Evolutionary conservation across 2,888 invertebrate genomes (phyloP), one percentile per base, ranked within the genome.

Genomic region (Rotaria macrura): DNA sequence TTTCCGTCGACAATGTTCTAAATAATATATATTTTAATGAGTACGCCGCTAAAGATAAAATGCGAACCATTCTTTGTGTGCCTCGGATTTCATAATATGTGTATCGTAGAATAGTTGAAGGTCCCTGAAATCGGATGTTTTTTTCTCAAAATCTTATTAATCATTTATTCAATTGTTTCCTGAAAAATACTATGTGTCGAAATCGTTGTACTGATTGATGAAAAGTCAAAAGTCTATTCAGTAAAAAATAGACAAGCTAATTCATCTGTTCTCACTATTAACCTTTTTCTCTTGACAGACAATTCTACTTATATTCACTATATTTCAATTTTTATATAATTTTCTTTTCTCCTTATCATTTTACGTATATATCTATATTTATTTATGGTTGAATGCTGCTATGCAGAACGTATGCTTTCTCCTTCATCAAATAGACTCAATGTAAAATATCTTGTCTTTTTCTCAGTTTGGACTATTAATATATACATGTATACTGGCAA

Each of bases 21-120:
- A 43, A 43, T 79, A 43, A 79, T 79, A 79, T 79, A 43, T 79
- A 43, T 79, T n/a, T 79, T 17, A 79, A 79, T 14, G 79, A 79
- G 43, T 79, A 79, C n/a, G 43, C 43, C 12, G 43, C 40, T 12
- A 38, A 40, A 12, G 79, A 79, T 79, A 79, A 79, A 79, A 25
- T 79, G n/a, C 79, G 79, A 9, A 43, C 43, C 1, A 43, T 79
- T n/a, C 79, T 43, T 12, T 79, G 79, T 79, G 3, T 79, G 43
- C 79, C n/a, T 43, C 14, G 10, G 79, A 43, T 79, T 79, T 79
- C 79, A 79, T 43, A 43, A 25, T 10, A 43, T 25, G 43, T 79
- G 79, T 43, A 79, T 79, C n/a, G 79, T 43, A n/a, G 43, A 79
- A 79, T 79, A 43, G 79, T n/a, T 79, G 25, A 79, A 79, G 25